A percentile compares a stretch with the other conserved stretches of the same genome.
Evolutionary conservation across 2,888 invertebrate species (phyloP).

Genomic region (Mactromeris polynyma): DNA sequence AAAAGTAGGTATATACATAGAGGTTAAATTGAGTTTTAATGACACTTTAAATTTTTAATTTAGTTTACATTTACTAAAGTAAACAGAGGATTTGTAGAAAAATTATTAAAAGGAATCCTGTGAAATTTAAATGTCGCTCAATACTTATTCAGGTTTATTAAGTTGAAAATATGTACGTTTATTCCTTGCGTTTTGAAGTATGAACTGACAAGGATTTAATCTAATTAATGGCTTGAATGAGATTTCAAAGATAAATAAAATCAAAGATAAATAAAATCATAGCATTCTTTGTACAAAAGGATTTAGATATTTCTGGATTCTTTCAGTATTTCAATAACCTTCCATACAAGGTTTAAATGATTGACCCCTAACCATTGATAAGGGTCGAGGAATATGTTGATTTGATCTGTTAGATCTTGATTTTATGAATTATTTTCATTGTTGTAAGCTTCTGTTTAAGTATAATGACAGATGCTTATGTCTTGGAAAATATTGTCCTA

Average conservation of each 20-base stretch:
- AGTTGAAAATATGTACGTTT: neutral
- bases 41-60: neutral
- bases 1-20: neutral
- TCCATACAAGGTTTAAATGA: neutral
- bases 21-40: constrained; percentile 2
- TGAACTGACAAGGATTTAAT: neutral
- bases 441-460: neutral
- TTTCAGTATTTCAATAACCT: constrained; percentile 1
- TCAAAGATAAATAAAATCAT: neutral
- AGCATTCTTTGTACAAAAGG: neutral
- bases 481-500: neutral
- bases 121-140: neutral
- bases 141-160: neutral
- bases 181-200: neutral
- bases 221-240: neutral
- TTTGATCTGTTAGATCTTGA: neutral
- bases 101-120: neutral
- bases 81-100: neutral
- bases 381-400: neutral
- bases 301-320: neutral
- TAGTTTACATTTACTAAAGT: neutral
- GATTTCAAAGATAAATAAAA: neutral
- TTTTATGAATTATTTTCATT: neutral
- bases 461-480: neutral
- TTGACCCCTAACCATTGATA: neutral